A percentile compares a stretch with the other conserved stretches of the same genome.
Conservation (phyloP, 2,888 invertebrate genomes). For the Drymonia ruficornis region DNA sequence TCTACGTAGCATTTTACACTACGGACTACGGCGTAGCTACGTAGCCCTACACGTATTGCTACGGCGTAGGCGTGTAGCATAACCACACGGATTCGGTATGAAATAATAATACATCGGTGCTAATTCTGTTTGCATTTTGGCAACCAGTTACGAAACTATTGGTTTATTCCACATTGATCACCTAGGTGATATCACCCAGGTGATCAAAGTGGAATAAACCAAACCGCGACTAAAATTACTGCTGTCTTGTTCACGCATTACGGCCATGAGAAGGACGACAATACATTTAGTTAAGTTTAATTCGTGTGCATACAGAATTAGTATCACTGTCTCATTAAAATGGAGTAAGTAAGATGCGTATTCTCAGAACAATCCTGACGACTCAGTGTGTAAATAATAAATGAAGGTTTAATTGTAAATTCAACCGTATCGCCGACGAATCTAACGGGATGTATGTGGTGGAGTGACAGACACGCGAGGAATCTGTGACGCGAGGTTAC, state of each 20-base stretch:
- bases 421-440: slow-evolving; percentile 53
- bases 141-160: too few species aligned
- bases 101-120: not conserved
- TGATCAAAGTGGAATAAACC: too few species aligned
- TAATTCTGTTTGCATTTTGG: too few species aligned
- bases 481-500: slow-evolving; percentile 62
- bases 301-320: too few species aligned
- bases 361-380: slow-evolving; percentile 39
- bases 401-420: slow-evolving; percentile 55
- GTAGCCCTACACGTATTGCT: slow-evolving; percentile 36
- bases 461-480: slow-evolving; percentile 53
- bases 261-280: too few species aligned
- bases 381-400: slow-evolving; percentile 49
- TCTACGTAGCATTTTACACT: slow-evolving; percentile 12
- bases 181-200: too few species aligned
- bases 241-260: too few species aligned
- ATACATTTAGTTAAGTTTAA: too few species aligned
- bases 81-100: not conserved
- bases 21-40: not conserved
- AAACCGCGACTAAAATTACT: too few species aligned
- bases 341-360: too few species aligned
- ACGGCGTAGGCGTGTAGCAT: slow-evolving; percentile 7
- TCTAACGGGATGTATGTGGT: slow-evolving; percentile 47
- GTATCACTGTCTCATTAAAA: too few species aligned
- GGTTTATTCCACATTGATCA: too few species aligned